phyloP scores from a whole-genome alignment of 2,797 vertebrate genomes.

The Odontamblyopus lacepedii region DNA sequence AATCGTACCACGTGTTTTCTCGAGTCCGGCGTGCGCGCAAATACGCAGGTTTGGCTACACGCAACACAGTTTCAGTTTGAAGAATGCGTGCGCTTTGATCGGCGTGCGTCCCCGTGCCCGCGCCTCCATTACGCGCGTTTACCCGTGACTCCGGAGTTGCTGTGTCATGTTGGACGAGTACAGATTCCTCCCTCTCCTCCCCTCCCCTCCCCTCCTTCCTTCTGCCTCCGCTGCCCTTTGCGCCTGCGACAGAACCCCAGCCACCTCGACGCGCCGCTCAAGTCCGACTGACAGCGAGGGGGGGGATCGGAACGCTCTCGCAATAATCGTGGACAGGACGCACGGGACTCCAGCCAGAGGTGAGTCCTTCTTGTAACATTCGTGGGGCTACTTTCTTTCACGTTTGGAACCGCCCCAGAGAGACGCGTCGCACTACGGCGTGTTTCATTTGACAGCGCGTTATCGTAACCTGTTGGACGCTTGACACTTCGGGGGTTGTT shows the following conservation, averaged over 20 bases:
- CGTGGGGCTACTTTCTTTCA: background rate
- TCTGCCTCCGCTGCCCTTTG: background rate
- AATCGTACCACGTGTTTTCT: constrained; percentile 3
- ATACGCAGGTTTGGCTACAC: background rate
- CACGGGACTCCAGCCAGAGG: background rate
- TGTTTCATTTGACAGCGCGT: background rate
- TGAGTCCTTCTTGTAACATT: background rate
- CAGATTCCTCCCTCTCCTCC: constrained; percentile 27
- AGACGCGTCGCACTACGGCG: background rate
- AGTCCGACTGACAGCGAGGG: background rate
- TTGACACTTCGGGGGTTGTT: background rate
- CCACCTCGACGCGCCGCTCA: background rate
- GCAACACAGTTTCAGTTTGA: constrained; percentile 48
- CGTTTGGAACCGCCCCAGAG: background rate
- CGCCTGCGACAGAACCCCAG: background rate
- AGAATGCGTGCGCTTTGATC: constrained; percentile 23
- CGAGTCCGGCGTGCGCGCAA: background rate
- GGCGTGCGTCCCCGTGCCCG: background rate
- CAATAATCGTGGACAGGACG: background rate
- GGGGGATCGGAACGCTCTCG: too few species aligned
- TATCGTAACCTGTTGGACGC: background rate
- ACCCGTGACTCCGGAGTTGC: constrained; percentile 54
- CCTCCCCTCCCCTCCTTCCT: background rate
- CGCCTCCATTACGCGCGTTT: background rate
- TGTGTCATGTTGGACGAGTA: constrained; percentile 68